Evolutionary conservation across 2,113 vertebrate species (phyloP).

Genomic region (Gallinago media): DNA sequence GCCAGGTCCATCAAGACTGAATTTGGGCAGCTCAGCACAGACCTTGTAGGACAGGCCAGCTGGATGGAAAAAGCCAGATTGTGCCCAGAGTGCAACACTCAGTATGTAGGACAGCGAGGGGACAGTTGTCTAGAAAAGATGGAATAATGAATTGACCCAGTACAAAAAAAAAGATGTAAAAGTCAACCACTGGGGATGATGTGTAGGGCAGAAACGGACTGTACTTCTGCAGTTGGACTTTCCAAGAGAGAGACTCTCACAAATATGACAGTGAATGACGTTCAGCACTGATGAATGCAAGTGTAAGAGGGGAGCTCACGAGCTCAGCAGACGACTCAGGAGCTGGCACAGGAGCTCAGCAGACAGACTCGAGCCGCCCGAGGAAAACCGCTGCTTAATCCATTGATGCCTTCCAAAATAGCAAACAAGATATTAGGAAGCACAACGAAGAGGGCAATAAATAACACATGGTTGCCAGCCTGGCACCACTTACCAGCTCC

Average conservation of each 20-base stretch:
- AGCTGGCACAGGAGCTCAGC: not conserved
- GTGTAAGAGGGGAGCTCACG: fast-evolving
- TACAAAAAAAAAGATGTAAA: not conserved
- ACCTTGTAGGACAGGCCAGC: not conserved
- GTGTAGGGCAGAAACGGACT: not conserved
- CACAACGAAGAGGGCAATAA: not conserved
- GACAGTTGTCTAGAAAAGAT: not conserved
- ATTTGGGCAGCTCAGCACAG: not conserved
- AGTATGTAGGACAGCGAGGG: not conserved
- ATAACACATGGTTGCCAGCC: not conserved
- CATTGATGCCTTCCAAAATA: not conserved
- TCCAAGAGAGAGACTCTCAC: not conserved
- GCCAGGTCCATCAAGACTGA: not conserved
- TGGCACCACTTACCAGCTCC: not conserved
- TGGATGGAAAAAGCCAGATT: not conserved
- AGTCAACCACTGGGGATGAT: not conserved
- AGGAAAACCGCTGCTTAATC: not conserved
- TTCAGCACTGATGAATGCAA: not conserved
- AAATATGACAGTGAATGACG: not conserved
- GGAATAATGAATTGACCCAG: not conserved
- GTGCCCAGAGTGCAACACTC: not conserved
- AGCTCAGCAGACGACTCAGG: not conserved
- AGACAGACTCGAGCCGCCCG: not conserved
- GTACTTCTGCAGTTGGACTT: not conserved
- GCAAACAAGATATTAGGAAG: not conserved